These are phyloP conservation scores for Vultur gryphus DNA, from an alignment of 2,797 vertebrate genomes.

Conservation along the genomic window DNA sequence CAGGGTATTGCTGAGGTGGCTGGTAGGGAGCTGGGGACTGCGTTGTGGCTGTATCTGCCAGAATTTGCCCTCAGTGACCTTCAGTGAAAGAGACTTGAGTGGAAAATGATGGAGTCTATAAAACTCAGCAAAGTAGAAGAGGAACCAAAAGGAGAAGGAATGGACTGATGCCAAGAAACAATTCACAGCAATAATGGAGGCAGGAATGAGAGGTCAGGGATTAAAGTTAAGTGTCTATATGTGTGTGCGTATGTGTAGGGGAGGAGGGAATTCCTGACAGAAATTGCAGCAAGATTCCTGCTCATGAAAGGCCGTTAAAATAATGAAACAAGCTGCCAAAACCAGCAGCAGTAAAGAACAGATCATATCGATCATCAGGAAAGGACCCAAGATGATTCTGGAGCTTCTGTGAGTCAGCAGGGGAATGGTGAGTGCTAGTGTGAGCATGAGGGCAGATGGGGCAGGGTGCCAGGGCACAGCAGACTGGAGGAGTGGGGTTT, in stretches of 20 bases:
- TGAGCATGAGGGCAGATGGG: background rate
- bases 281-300: background rate
- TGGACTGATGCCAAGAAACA: background rate
- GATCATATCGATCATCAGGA: background rate
- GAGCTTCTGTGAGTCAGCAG: background rate
- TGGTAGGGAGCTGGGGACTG: background rate
- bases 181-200: conserved; percentile 15
- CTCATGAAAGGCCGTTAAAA: background rate
- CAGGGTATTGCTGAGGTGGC: background rate
- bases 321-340: conserved; percentile 16
- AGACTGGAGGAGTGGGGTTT: background rate
- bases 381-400: background rate
- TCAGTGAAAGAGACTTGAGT: background rate
- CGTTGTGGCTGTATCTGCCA: background rate
- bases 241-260: background rate
- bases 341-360: background rate
- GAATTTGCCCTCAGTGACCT: background rate
- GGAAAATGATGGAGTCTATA: conserved; percentile 16
- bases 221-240: conserved; percentile 12
- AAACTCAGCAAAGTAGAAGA: background rate
- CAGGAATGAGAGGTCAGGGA: conserved; percentile 35
- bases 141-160: background rate
- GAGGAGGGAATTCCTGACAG: conserved; percentile 1
- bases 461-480: background rate
- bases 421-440: background rate